Conservation (phyloP, 2,113 vertebrate species). For the Arizona elegans region DNA sequence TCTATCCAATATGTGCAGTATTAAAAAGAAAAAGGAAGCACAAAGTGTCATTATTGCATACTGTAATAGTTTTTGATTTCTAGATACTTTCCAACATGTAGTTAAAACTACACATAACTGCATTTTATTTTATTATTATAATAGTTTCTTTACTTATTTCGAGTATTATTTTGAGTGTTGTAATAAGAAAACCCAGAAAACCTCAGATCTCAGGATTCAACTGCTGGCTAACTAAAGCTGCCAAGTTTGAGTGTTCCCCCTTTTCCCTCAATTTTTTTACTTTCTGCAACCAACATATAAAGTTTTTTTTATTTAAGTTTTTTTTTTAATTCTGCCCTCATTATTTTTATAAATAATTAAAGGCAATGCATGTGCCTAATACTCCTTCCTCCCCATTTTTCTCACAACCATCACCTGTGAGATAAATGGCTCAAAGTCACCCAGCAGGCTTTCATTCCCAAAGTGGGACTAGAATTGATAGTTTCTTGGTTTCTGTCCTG, state of each 20-base stretch:
- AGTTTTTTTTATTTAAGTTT: neutral
- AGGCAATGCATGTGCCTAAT: neutral
- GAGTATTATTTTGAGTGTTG: neutral
- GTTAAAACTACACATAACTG: neutral
- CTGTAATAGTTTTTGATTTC: neutral
- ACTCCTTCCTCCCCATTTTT: neutral
- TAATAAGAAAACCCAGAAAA: neutral
- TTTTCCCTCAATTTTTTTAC: neutral
- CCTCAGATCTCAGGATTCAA: neutral
- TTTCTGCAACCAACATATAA: neutral
- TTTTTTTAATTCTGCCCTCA: neutral
- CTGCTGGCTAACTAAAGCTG: neutral
- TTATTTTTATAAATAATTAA: neutral
- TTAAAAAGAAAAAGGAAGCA: neutral
- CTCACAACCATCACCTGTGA: neutral
- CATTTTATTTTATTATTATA: neutral
- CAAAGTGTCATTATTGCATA: neutral
- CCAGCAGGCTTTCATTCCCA: neutral
- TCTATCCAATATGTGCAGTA: neutral
- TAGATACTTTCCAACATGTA: neutral
- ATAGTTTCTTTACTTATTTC: neutral
- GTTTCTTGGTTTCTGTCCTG: neutral
- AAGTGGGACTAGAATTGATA: neutral
- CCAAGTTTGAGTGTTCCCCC: neutral
- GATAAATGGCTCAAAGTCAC: neutral